These are phyloP conservation scores for Varroa destructor DNA, from an alignment of 1,140 invertebrate genomes.

Conservation along the genomic window DNA sequence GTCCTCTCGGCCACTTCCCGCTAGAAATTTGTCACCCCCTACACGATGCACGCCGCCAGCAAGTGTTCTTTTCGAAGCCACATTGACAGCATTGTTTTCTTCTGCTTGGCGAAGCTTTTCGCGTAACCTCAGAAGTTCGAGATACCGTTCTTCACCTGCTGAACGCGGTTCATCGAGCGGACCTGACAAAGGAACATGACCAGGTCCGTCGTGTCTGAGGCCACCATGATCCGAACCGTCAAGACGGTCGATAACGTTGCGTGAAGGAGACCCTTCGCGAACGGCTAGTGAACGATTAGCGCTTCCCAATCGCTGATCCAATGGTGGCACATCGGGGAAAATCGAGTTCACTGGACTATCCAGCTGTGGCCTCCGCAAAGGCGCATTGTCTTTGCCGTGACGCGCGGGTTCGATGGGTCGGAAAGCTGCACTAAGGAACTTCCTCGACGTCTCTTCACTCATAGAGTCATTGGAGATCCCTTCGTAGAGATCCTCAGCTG, in stretches of 20 bases:
- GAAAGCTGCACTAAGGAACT: constrained; percentile 13
- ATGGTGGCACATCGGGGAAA: background rate
- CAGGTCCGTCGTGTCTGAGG: background rate
- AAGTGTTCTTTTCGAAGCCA: no score
- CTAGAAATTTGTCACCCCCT: no score
- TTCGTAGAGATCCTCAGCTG: constrained; percentile 25
- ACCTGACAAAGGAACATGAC: background rate
- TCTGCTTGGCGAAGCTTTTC: constrained; percentile 14
- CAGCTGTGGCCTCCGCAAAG: background rate
- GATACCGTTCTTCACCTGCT: background rate
- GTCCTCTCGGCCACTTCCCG: no score
- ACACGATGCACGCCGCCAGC: no score
- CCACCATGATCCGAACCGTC: background rate
- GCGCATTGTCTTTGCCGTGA: background rate
- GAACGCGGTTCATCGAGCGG: background rate
- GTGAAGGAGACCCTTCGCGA: no score
- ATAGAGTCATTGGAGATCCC: background rate
- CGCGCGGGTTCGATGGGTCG: background rate
- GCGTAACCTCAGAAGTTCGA: background rate
- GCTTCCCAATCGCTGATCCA: no score
- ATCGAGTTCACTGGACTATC: constrained; percentile 1
- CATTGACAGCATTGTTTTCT: background rate
- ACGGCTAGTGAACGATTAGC: no score
- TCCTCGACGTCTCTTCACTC: background rate
- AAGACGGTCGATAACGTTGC: no score